phyloP scores from a whole-genome alignment of 2,888 invertebrate genomes.

The Prosapia bicincta region DNA sequence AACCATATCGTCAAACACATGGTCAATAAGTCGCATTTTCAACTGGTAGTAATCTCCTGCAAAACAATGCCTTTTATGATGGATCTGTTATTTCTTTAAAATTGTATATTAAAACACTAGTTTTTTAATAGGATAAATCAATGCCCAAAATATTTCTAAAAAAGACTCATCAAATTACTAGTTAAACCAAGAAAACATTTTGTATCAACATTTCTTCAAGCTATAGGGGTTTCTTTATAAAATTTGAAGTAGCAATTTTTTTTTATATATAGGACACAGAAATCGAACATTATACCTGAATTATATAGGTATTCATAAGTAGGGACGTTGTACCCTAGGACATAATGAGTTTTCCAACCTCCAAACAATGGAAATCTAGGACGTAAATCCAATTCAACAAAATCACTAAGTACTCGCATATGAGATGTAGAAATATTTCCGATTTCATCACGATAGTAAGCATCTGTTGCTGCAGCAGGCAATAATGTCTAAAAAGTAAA shows the following conservation, averaged over 20 bases:
- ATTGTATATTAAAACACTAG: too few relatives aligned
- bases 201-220: too few relatives aligned
- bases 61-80: too few relatives aligned
- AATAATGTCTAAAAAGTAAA: slow-evolving; percentile 46
- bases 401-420: slow-evolving; percentile 81
- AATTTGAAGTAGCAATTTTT: too few relatives aligned
- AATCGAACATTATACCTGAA: too few relatives aligned
- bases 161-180: too few relatives aligned
- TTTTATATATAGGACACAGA: too few relatives aligned
- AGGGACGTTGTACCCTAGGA: slow-evolving; percentile 95
- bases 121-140: too few relatives aligned
- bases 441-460: slow-evolving; percentile 97
- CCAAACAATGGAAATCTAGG: slow-evolving; percentile 98
- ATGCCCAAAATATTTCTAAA: too few relatives aligned
- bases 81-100: too few relatives aligned
- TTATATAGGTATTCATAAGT: slow-evolving; percentile 93
- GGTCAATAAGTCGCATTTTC: slow-evolving; percentile 93
- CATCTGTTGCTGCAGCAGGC: slow-evolving; percentile 85
- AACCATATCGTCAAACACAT: slow-evolving; percentile 94
- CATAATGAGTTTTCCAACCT: slow-evolving; percentile 98
- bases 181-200: too few relatives aligned
- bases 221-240: too few relatives aligned
- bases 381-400: slow-evolving; percentile 92
- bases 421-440: slow-evolving; percentile 98
- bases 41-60: slow-evolving; percentile 47